A percentile compares a stretch with the other conserved stretches of the same genome.
Conservation (phyloP, 2,888 invertebrate genomes). For the Calameuta idolon region DNA sequence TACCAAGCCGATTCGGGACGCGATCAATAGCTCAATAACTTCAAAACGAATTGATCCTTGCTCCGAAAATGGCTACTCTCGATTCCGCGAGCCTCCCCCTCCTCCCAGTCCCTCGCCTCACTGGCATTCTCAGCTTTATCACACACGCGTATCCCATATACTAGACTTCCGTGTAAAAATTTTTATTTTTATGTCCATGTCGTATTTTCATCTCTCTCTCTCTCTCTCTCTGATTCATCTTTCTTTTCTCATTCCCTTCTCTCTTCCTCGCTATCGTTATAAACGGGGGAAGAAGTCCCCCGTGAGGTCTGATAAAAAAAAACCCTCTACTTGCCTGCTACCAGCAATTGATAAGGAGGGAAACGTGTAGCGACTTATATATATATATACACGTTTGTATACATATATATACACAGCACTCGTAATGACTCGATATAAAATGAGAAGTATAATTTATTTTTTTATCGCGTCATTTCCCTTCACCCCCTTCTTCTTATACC, state of each 20-base stretch:
- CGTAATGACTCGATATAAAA: slow-evolving; percentile 52
- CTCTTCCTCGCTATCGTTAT: neutral
- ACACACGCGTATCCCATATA: neutral
- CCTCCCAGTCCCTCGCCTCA: neutral
- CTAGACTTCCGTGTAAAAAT: neutral
- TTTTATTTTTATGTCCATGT: neutral
- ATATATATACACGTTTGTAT: neutral
- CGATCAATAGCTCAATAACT: neutral
- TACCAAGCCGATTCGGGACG: neutral
- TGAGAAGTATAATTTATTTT: slow-evolving; percentile 51
- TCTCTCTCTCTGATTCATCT: neutral
- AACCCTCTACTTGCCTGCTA: neutral
- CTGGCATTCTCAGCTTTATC: neutral
- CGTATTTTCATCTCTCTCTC: neutral
- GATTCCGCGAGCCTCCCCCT: neutral
- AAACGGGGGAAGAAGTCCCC: slow-evolving; percentile 35
- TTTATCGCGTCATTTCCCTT: slow-evolving; percentile 55
- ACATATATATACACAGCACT: slow-evolving; percentile 2
- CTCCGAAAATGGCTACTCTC: neutral
- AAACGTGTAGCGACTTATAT: neutral
- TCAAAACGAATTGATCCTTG: neutral
- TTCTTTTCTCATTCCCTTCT: neutral
- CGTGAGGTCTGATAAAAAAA: slow-evolving; percentile 10
- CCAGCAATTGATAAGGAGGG: neutral
- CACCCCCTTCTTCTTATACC: neutral